Base-by-base conservation (phyloP, 2,888 invertebrate species). In the Phengaris arion region DNA sequence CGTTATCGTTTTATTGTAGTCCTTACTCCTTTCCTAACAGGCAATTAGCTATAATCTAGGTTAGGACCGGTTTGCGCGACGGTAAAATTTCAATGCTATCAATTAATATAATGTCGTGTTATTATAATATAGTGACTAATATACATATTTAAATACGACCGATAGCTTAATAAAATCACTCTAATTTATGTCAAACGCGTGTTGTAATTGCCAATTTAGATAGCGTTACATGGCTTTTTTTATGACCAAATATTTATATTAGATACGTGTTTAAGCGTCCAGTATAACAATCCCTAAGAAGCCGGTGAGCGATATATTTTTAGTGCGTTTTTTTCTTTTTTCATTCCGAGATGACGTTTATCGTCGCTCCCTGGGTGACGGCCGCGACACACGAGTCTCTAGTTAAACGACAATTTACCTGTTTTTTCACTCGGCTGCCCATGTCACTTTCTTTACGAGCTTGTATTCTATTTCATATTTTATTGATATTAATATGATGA, bases 271-370 rank as follows among this genome's bases (percentile, higher is more conserved):
- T 48, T 48, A 70, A 70, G 15, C 48, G 48, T 15, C 15, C 59
- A 68, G 74, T 35, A 68, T 68, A 74, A 74, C 72, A 55, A 74
- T 68, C 64, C 75, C 51, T 74, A 70, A 74, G 74, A 72, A 76
- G 78, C 74, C 76, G 75, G 77, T 74, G 64, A 76, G 75, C 77
- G 77, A 79, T 75, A 70, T 79, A 77, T 89, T 90, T 90, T 87
- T 88, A 86, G 86, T 87, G 86, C 84, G 84, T 85, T 89, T 84
- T 82, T 86, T 75, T 59, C 76, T 86, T 90, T 91, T 92, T 91
- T 89, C 90, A 92, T 92, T 92, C 91, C 92, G 83, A 88, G 85
- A 88, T 90, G 92, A 92, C 92, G 88, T 92, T 90, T 91, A 92
- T 92, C 89, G 90, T 86, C 85, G 83, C 89, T 89, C 90, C 91